These are phyloP conservation scores for Setipinna tenuifilis DNA, from an alignment of 2,797 vertebrate species.

Conservation along the genomic window DNA sequence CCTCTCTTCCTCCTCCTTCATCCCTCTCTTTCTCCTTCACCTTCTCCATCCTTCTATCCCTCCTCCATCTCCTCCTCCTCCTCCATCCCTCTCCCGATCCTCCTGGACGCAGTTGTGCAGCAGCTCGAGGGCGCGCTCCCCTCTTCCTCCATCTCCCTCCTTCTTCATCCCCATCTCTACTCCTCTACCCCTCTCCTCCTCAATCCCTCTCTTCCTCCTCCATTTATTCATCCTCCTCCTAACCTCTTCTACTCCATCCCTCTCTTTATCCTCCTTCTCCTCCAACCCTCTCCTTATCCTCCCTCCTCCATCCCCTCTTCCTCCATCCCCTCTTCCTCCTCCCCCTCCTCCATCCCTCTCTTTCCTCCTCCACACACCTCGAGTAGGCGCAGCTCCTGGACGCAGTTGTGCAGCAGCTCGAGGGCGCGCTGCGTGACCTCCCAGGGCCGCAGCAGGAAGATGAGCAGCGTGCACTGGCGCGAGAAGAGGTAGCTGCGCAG, in stretches of 20 bases:
- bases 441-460: conserved; percentile 97
- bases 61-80: neutral
- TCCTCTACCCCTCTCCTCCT: neutral
- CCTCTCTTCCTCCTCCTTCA: neutral
- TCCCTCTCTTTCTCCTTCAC: neutral
- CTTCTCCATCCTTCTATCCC: neutral
- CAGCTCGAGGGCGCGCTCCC: conserved; percentile 85
- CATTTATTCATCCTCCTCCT: too few species aligned
- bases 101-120: conserved; percentile 98
- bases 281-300: conserved; percentile 39
- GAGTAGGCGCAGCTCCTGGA: conserved; percentile 91
- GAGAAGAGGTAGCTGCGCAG: conserved; percentile 97
- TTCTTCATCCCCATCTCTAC: neutral
- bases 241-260: too few species aligned
- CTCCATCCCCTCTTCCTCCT: neutral
- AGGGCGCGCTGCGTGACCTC: conserved; percentile 94
- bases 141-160: neutral
- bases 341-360: neutral
- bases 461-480: conserved; percentile 94
- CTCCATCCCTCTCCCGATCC: conserved; percentile 66
- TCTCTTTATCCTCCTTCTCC: neutral
- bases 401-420: conserved; percentile 96
- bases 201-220: neutral
- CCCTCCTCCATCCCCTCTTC: neutral
- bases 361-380: conserved; percentile 76